These are phyloP conservation scores for Branchellion lobata DNA, from an alignment of 2,888 invertebrate species.

Conservation along the genomic window DNA sequence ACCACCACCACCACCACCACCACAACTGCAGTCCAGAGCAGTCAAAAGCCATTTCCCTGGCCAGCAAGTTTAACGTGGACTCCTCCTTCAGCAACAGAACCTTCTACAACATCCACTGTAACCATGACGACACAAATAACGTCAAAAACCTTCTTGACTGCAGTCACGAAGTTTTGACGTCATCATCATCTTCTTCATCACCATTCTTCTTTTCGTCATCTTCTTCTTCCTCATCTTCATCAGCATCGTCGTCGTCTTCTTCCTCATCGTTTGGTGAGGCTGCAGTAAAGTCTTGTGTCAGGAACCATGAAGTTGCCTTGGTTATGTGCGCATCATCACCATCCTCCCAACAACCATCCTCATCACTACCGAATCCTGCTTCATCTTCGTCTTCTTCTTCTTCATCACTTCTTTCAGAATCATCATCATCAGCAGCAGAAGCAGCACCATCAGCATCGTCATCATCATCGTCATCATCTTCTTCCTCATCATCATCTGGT, in stretches of 20 bases:
- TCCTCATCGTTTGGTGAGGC: not conserved
- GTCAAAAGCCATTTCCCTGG: not conserved
- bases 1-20: no score
- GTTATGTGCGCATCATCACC: not conserved
- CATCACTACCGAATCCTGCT: not conserved
- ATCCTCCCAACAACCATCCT: not conserved
- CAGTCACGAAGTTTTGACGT: constrained; percentile 1
- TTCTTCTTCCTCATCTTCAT: constrained; percentile 10
- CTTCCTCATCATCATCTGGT: no score
- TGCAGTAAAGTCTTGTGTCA: not conserved
- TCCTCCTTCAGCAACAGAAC: not conserved
- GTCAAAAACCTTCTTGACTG: constrained; percentile 13
- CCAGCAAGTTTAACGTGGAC: not conserved
- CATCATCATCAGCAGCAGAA: not conserved
- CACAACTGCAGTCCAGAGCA: not conserved
- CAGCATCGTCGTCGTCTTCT: constrained; percentile 14
- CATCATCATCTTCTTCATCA: not conserved
- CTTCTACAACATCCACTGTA: not conserved
- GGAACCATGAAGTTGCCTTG: not conserved
- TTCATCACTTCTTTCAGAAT: not conserved
- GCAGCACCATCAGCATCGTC: constrained; percentile 2
- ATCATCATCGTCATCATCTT: constrained; percentile 15
- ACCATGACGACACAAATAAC: not conserved
- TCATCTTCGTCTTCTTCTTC: constrained; percentile 3
- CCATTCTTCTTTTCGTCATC: not conserved